Evolutionary conservation across 2,888 invertebrate species (phyloP), one percentile per base, ranked within the genome.

Genomic region (Sericinus montela): DNA sequence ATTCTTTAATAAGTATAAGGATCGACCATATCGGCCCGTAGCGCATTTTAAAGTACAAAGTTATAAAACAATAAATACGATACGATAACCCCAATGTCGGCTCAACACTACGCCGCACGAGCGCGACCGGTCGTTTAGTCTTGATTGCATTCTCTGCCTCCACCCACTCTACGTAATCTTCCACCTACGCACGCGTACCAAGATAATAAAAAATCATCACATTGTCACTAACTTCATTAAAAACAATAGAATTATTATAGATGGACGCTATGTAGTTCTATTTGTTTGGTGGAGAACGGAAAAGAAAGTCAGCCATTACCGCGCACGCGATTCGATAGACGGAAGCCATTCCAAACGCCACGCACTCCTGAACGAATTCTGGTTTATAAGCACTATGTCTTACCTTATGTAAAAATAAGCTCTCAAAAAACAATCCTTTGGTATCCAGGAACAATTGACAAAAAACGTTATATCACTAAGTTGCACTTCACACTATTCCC

Each of bases 241-340:
- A 49, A 54, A 52, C 43, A 45, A 43, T 25, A 11, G n/a, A 28
- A 15, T 48, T 35, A 28, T 40, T 23, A 38, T 45, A 42, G 49
- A 51, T 50, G 41, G 42, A 50, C 47, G 42, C 45, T 54, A 50
- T 60, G 55, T 62, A 60, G 66, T 61, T 57, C 62, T 64, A 66
- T 65, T 69, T 63, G 63, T 68, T 68, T 58, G 61, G 64, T 60
- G 67, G 69, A 75, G 62, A 67, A 67, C 63, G 60, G 63, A 79
- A 80, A 68, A 67, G 67, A 80, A 80, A 80, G 87, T 87, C 87
- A 84, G 87, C 87, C 87, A 87, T 87, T 87, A 83, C 72, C 80
- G 83, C 87, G 85, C 87, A 86, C 82, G 79, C 83, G 64, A 87
- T 81, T 87, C 86, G 81, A 83, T 85, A 84, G 77, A 82, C 77